Evolutionary conservation across 1,140 invertebrate genomes (phyloP), one percentile per base, ranked within the genome.

Genomic region (Aplysia californica): DNA sequence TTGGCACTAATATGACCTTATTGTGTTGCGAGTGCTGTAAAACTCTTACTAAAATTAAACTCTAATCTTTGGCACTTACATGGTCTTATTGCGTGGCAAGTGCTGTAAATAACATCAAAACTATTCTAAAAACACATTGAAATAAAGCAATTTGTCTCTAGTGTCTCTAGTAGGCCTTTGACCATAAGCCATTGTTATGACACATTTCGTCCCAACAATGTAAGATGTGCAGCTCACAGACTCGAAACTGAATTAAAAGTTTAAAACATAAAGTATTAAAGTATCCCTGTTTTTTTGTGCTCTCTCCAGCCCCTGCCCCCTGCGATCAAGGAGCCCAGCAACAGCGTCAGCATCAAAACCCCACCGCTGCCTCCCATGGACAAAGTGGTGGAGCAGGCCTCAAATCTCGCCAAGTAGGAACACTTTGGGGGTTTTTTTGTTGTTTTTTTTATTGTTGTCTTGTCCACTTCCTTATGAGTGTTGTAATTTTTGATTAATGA

Each of bases 351-450:
- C 41, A 78, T 83, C 2, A 76, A 75, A 20, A 83, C 82, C 21
- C 83, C 83, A 15, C 76, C 83, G 41, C 58, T 85, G 36, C 82
- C 83, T 23, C 71, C 79, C 20, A 23, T 81, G 23, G 79, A 78
- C 58, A 75, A 83, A 64, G 77, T 83, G 20, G 82, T 79, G 20
- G 80, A 79, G 58, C 79, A 74, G 21, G 59, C 82, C 23, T 76
- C 78, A n/a, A 78, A 82, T 61, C 65, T 82, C 29, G 79, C 78
- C 35, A 81, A 74, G 83, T 82, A 69, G 15, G 75, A 67, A 21
- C 39, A 35, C 15, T 59, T 44, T 21, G 59, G 67, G 15, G 15
- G 21, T 4, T 58, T n/a, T 70, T 69, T 3, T 4, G 64, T 59
- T 23, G 31, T 3, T 41, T 0, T 20, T n/a, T 41, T 20, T 71